Evolutionary conservation across 2,113 vertebrate species (phyloP), one percentile per base, ranked within the genome.

Genomic region (Lepisosteus oculatus): DNA sequence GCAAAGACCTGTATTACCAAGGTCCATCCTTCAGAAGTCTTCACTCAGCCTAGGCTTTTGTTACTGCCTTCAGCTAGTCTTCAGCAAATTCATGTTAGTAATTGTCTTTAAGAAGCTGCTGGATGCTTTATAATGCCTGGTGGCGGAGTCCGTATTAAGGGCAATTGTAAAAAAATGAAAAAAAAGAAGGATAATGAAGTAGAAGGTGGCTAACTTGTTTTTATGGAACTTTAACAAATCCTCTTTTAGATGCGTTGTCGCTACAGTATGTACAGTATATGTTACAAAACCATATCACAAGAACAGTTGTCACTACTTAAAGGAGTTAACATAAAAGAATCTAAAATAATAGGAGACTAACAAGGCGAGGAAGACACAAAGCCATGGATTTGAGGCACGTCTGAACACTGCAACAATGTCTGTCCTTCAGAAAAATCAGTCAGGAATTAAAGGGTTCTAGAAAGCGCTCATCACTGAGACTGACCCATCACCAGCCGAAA

Each of bases 41-140:
- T 3, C 62, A 51, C 45, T 54, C 11, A 54, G 44, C 43, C 13
- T n/a, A 43, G 47, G 3, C 62, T 55, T 61, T 43, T 55, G 51
- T 43, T 65, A 55, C 64, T 56, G 47, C 54, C 62, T 65, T 29
- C 43, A 73, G 43, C 43, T n/a, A 62, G 45, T 61, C 55, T 15
- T 45, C 72, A 17, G n/a, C 43, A 57, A 55, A 59, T 43, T 54
- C 56, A 61, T 29, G 51, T 43, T 42, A 56, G 72, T 51, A 73
- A 44, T 44, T 59, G 72, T 47, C n/a, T 61, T 73, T 45, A 67
- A 73, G 12, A 45, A 67, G 55, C 64, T 15, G 57, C 9, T 29
- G 47, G 29, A 13, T 59, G 65, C n/a, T 51, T 9, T 43, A 72
- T 51, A 56, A 56, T 57, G 54, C 54, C 54, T 56, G 12, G 29